Conservation (phyloP, 1,140 invertebrate species). For the Pachyrhynchus sulphureomaculatus region DNA sequence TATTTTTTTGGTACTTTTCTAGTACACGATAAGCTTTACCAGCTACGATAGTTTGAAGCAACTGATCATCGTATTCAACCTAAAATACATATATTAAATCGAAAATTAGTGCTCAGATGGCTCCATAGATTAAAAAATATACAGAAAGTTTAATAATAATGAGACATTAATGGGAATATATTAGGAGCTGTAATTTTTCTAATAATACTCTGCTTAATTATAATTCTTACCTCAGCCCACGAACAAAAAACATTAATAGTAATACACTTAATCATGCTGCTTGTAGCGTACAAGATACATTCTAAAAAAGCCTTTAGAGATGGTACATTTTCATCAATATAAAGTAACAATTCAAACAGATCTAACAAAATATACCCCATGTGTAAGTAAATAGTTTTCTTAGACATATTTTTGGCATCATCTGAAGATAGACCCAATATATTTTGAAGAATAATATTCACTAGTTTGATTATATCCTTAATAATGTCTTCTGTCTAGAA, state of each 20-base stretch:
- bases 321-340: slow-evolving; percentile 33
- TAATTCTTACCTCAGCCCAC: slow-evolving; percentile 49
- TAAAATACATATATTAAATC: no score
- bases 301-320: slow-evolving; percentile 34
- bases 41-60: slow-evolving; percentile 40
- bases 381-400: slow-evolving; percentile 35
- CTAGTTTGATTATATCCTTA: slow-evolving; percentile 29
- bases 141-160: no score
- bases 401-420: slow-evolving; percentile 31
- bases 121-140: no score
- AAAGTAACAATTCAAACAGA: slow-evolving; percentile 40
- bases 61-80: slow-evolving; percentile 36
- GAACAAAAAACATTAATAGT: slow-evolving; percentile 43
- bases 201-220: no score
- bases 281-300: slow-evolving; percentile 31
- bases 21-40: slow-evolving; percentile 40
- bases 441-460: slow-evolving; percentile 38
- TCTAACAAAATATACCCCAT: slow-evolving; percentile 40
- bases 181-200: no score
- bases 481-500: slow-evolving; percentile 29
- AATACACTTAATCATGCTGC: slow-evolving; percentile 36
- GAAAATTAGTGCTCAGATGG: no score
- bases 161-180: no score
- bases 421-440: slow-evolving; percentile 31
- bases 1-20: slow-evolving; percentile 42